Percentiles rank a stretch among this genome's conserved stretches.
Evolutionary conservation across 2,797 vertebrate genomes (phyloP).

Genomic region (Rhynchonycteris naso): DNA sequence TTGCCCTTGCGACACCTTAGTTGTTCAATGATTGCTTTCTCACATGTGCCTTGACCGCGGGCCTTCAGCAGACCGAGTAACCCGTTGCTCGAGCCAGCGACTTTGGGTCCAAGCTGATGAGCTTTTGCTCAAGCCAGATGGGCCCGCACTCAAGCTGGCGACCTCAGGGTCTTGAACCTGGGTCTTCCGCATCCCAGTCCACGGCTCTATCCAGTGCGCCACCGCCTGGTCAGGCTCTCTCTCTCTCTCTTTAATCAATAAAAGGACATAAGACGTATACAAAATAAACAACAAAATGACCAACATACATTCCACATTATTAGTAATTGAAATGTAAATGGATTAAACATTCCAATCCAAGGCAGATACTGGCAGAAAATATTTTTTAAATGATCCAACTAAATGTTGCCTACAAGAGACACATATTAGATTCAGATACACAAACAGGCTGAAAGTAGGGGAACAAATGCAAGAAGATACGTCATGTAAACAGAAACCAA

Average conservation of each 20-base stretch:
- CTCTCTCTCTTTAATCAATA: background rate
- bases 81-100: too few relatives aligned
- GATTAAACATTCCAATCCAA: background rate
- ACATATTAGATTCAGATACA: constrained; percentile 5
- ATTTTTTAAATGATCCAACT: background rate
- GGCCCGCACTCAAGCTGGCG: too few relatives aligned
- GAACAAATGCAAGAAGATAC: background rate
- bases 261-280: background rate
- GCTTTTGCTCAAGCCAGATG: too few relatives aligned
- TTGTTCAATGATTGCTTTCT: too few relatives aligned
- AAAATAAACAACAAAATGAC: constrained; percentile 7
- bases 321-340: background rate
- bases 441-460: background rate
- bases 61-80: too few relatives aligned
- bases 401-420: background rate
- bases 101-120: too few relatives aligned
- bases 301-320: background rate
- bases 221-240: too few relatives aligned
- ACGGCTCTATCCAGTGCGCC: too few relatives aligned
- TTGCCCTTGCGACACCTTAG: too few relatives aligned
- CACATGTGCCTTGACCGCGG: too few relatives aligned
- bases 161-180: too few relatives aligned
- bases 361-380: background rate
- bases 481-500: background rate
- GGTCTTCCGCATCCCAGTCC: too few relatives aligned